phyloP scores from a whole-genome alignment of 1,140 invertebrate genomes.

The Sitodiplosis mosellana region DNA sequence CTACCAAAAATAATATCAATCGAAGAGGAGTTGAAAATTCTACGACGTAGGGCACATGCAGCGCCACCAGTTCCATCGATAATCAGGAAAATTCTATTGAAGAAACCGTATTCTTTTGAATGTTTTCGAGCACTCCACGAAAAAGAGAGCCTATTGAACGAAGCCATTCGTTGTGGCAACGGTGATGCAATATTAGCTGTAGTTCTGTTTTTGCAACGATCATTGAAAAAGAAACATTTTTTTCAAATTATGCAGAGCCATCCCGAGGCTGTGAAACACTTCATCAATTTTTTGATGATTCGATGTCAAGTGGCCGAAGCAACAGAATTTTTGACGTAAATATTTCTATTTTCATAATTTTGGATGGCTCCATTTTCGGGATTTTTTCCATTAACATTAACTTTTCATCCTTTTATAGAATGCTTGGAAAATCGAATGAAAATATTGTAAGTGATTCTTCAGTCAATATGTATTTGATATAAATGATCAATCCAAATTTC shows the following conservation, averaged over 20 bases:
- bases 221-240: slow-evolving; percentile 31
- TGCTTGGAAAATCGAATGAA: slow-evolving; percentile 33
- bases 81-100: slow-evolving; percentile 28
- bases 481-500: too few species aligned
- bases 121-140: slow-evolving; percentile 31
- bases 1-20: slow-evolving; percentile 2
- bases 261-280: slow-evolving; percentile 31
- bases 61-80: slow-evolving; percentile 20
- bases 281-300: slow-evolving; percentile 31
- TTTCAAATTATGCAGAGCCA: slow-evolving; percentile 29
- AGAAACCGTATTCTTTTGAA: slow-evolving; percentile 29
- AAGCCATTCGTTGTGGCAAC: slow-evolving; percentile 30
- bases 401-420: slow-evolving; percentile 23
- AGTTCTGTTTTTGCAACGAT: slow-evolving; percentile 33
- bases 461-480: too few species aligned
- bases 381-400: slow-evolving; percentile 1
- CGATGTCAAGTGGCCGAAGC: slow-evolving; percentile 29
- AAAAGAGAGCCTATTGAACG: slow-evolving; percentile 35
- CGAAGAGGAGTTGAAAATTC: slow-evolving; percentile 3
- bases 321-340: slow-evolving; percentile 30
- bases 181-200: slow-evolving; percentile 37
- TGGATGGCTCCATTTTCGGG: too few species aligned
- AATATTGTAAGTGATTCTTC: slow-evolving; percentile 26
- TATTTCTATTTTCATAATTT: slow-evolving; percentile 3
- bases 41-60: slow-evolving; percentile 18